These are phyloP conservation scores for Leucoptera coffeella DNA, from an alignment of 2,888 invertebrate genomes.

Conservation along the genomic window DNA sequence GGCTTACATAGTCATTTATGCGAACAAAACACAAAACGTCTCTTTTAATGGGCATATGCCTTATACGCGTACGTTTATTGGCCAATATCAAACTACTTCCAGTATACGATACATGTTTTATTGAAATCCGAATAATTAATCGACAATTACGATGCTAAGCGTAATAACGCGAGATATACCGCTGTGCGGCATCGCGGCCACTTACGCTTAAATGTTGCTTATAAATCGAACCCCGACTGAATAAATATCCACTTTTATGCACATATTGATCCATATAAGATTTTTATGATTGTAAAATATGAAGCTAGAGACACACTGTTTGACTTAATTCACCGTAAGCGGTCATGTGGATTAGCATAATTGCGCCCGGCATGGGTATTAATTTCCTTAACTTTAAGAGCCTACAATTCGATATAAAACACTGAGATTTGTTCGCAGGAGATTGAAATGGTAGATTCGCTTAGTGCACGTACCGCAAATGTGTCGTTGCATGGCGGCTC, in stretches of 20 bases:
- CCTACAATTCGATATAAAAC: no score
- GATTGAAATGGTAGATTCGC: no score
- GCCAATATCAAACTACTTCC: slow-evolving; percentile 43
- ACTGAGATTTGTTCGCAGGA: no score
- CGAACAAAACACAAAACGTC: no score
- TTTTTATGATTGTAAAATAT: slow-evolving; percentile 49
- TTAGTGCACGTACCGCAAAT: no score
- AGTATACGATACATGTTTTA: slow-evolving; percentile 42
- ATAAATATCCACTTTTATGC: slow-evolving; percentile 50
- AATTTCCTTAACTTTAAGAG: no score
- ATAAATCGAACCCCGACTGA: slow-evolving; percentile 24
- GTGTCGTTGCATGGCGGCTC: no score
- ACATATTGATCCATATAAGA: slow-evolving; percentile 51
- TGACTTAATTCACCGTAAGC: slow-evolving; percentile 31
- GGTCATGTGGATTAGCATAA: slow-evolving; percentile 45
- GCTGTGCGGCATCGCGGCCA: slow-evolving; percentile 30
- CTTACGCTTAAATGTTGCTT: slow-evolving; percentile 24
- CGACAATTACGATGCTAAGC: slow-evolving; percentile 47
- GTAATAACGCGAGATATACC: slow-evolving; percentile 34
- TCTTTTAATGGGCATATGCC: slow-evolving; percentile 34
- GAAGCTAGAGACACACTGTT: slow-evolving; percentile 31
- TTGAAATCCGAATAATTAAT: slow-evolving; percentile 48
- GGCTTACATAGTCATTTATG: no score
- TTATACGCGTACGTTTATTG: slow-evolving; percentile 35
- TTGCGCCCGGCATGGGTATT: no score